phyloP scores from a whole-genome alignment of 2,113 vertebrate species.

The Tauraco erythrolophus region DNA sequence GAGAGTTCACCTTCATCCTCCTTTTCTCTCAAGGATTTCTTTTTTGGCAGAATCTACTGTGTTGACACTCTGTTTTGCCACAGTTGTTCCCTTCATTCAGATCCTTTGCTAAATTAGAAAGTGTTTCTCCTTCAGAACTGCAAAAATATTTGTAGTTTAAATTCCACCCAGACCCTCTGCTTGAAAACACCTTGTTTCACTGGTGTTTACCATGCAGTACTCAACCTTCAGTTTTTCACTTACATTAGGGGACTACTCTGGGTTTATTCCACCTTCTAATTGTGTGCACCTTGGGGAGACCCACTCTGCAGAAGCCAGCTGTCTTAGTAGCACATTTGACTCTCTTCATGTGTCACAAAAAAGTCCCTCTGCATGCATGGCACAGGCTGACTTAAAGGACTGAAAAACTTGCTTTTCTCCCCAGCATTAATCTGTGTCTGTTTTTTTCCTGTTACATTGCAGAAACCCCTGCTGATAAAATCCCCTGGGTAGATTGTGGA shows the following conservation, averaged over 20 bases:
- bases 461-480: neutral
- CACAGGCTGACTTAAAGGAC: neutral
- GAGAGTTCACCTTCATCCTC: slow-evolving; percentile 65
- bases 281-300: neutral
- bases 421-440: neutral
- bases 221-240: neutral
- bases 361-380: neutral
- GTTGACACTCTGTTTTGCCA: slow-evolving; percentile 43
- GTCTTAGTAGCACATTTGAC: neutral
- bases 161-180: neutral
- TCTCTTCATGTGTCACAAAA: neutral
- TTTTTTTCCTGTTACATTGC: neutral
- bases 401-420: neutral
- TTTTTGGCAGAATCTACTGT: slow-evolving; percentile 30
- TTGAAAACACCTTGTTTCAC: neutral
- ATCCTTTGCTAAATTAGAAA: slow-evolving; percentile 9
- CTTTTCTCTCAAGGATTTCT: slow-evolving; percentile 54
- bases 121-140: neutral
- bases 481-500: neutral
- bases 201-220: neutral
- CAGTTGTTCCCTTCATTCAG: neutral
- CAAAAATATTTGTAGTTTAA: slow-evolving; percentile 28
- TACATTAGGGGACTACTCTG: neutral
- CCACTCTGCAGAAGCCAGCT: neutral
- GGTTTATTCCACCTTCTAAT: neutral